Evolutionary conservation across 1,140 invertebrate species (phyloP).

Genomic region (Palaemon carinicauda): DNA sequence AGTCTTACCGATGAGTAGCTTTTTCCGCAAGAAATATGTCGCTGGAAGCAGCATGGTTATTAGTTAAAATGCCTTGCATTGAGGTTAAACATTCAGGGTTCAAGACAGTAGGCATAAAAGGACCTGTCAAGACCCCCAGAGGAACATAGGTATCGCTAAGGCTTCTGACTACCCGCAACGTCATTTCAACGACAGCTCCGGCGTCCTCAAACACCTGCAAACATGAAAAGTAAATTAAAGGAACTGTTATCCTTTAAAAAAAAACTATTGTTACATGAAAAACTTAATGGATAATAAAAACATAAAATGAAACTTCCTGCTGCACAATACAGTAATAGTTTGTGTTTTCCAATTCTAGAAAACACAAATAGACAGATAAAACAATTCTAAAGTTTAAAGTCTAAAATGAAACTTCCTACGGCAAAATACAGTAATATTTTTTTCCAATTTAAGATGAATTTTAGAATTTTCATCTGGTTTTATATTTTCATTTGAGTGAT

Average conservation of each 20-base stretch:
- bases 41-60: background rate
- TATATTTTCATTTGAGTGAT: too few species aligned
- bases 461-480: too few species aligned
- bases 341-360: too few species aligned
- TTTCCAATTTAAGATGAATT: too few species aligned
- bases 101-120: slow-evolving; percentile 41
- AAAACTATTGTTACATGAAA: too few species aligned
- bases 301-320: too few species aligned
- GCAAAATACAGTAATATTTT: too few species aligned
- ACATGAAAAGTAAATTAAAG: background rate
- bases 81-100: slow-evolving; percentile 5
- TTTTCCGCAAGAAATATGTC: slow-evolving; percentile 49
- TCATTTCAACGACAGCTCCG: slow-evolving; percentile 37
- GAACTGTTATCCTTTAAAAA: background rate
- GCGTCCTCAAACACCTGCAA: slow-evolving; percentile 37
- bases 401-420: too few species aligned
- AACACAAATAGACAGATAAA: too few species aligned
- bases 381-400: too few species aligned
- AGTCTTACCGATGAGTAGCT: slow-evolving; percentile 42
- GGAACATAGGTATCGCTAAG: slow-evolving; percentile 8
- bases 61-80: slow-evolving; percentile 36
- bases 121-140: slow-evolving; percentile 37
- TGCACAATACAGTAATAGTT: too few species aligned
- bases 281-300: too few species aligned
- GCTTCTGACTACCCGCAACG: slow-evolving; percentile 22